phyloP scores from a whole-genome alignment of 2,797 vertebrate genomes.

The Labroides dimidiatus region DNA sequence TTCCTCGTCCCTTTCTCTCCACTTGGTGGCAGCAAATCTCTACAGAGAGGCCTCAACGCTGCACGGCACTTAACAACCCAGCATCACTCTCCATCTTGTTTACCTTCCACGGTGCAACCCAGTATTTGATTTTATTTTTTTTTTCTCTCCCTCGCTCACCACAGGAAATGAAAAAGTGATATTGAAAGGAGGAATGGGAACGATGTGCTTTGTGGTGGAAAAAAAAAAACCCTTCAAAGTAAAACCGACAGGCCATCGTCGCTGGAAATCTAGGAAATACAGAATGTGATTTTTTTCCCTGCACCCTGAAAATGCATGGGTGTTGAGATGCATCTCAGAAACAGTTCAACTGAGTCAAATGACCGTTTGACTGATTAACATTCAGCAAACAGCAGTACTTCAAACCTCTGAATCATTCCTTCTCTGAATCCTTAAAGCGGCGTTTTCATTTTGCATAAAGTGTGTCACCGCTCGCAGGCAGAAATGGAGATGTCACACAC shows the following conservation, averaged over 20 bases:
- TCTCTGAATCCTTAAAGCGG: conserved; percentile 33
- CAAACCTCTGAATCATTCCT: conserved; percentile 19
- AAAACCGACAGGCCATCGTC: conserved; percentile 15
- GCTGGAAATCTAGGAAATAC: conserved; percentile 61
- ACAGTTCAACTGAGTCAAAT: neutral
- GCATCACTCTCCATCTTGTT: conserved; percentile 69
- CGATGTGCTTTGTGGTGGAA: conserved; percentile 11
- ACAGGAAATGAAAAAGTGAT: conserved; percentile 47
- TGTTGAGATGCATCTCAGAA: neutral
- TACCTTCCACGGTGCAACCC: conserved; percentile 39
- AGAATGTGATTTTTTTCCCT: conserved; percentile 70
- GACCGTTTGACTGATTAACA: conserved; percentile 1
- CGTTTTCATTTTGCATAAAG: conserved; percentile 30
- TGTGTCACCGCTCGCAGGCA: conserved; percentile 31
- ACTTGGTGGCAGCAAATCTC: conserved; percentile 79
- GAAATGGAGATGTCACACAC: conserved; percentile 39
- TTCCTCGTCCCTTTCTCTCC: conserved; percentile 32
- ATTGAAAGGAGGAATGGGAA: conserved; percentile 23
- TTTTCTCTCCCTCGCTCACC: conserved; percentile 25
- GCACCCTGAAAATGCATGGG: conserved; percentile 12
- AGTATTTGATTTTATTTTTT: conserved; percentile 46
- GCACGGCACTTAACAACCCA: conserved; percentile 5
- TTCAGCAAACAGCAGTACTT: conserved; percentile 6
- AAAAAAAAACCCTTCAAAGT: conserved; percentile 9
- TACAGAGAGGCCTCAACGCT: conserved; percentile 9